These are phyloP conservation scores for Temnopleurus reevesii DNA, from an alignment of 53 echinoderm and acorn worm genomes.

Conservation along the genomic window DNA sequence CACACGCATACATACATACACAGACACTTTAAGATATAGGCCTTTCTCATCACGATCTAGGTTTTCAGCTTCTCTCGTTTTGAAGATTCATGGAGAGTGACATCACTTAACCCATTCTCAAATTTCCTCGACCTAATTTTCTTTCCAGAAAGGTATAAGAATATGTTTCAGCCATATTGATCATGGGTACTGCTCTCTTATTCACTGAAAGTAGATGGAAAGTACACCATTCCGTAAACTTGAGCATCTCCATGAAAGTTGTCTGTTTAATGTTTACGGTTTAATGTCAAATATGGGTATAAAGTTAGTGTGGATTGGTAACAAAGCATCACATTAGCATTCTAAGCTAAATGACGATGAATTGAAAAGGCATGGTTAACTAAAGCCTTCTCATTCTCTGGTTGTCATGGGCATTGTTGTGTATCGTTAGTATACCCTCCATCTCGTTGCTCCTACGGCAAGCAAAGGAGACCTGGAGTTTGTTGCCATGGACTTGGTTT, in stretches of 20 bases:
- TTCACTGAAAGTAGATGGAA: not conserved
- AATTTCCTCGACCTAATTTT: slow-evolving; percentile 1
- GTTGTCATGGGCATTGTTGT: slow-evolving; percentile 1
- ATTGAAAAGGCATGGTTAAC: slow-evolving; percentile 31
- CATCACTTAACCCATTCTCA: slow-evolving; percentile 13
- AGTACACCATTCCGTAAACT: not conserved
- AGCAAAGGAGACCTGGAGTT: not conserved
- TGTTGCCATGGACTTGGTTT: slow-evolving; percentile 47
- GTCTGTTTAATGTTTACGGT: no score
- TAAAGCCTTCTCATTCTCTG: not conserved
- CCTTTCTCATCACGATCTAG: not conserved
- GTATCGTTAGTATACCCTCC: not conserved
- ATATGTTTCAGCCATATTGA: no score
- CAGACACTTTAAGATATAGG: not conserved
- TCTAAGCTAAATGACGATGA: not conserved
- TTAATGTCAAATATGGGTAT: no score
- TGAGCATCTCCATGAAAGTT: not conserved
- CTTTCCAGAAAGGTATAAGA: not conserved
- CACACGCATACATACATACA: not conserved
- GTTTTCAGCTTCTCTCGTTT: no score
- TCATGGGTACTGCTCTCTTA: no score
- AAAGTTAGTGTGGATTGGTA: not conserved
- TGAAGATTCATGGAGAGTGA: no score
- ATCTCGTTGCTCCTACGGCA: not conserved
- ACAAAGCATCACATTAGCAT: slow-evolving; percentile 24